Percentiles rank a stretch among this genome's conserved stretches.
Conservation (phyloP, 2,113 vertebrate species). For the Thunnus maccoyii region DNA sequence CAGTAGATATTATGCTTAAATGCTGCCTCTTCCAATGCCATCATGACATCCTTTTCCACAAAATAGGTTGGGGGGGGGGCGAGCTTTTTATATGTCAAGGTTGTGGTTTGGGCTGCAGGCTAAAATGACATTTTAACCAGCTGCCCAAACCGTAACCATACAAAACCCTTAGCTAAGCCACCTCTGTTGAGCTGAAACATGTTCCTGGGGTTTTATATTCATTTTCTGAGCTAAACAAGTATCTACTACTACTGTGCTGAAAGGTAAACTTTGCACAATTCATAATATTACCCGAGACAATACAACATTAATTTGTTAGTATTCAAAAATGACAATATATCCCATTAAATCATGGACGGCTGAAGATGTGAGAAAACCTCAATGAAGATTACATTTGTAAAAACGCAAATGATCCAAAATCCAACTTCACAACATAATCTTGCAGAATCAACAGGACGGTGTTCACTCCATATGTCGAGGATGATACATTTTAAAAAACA, state of each 20-base stretch:
- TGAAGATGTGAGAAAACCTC: background rate
- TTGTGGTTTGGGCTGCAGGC: too few relatives aligned
- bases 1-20: too few relatives aligned
- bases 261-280: background rate
- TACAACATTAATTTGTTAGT: background rate
- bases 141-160: too few relatives aligned
- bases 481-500: background rate
- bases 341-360: too few relatives aligned
- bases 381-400: background rate
- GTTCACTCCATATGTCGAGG: background rate
- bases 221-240: background rate
- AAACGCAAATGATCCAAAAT: background rate
- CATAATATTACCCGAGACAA: background rate
- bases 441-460: too few relatives aligned
- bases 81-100: too few relatives aligned
- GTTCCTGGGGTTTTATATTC: background rate
- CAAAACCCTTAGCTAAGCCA: too few relatives aligned
- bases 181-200: constrained; percentile 1
- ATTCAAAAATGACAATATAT: background rate
- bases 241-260: background rate
- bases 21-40: too few relatives aligned
- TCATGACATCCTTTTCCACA: too few relatives aligned
- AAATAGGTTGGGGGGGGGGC: too few relatives aligned
- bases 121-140: too few relatives aligned
- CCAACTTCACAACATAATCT: background rate